These are phyloP conservation scores for Zaprionus tsacasi DNA, from an alignment of 1,140 invertebrate species.

Conservation along the genomic window DNA sequence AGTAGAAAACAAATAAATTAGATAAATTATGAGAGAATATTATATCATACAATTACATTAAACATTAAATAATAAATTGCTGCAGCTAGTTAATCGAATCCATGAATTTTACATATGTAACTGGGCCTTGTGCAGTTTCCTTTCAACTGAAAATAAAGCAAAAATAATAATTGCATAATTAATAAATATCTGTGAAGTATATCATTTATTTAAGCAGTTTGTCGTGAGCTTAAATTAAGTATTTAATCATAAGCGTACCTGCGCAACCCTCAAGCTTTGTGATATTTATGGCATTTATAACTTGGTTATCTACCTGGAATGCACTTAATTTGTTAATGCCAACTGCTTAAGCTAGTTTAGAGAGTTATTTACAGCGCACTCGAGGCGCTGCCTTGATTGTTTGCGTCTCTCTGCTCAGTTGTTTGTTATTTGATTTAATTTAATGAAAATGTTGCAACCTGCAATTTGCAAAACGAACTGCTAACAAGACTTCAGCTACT, in stretches of 20 bases:
- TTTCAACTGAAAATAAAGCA: too few relatives aligned
- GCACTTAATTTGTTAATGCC: constrained; percentile 56
- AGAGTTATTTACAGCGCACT: constrained; percentile 54
- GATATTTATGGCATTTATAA: constrained; percentile 6
- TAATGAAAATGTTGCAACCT: constrained; percentile 83
- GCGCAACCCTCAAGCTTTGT: neutral
- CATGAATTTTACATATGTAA: too few relatives aligned
- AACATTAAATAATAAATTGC: too few relatives aligned
- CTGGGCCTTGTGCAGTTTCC: too few relatives aligned
- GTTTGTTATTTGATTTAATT: constrained; percentile 79
- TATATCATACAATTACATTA: too few relatives aligned
- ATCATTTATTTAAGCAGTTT: too few relatives aligned
- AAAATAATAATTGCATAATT: too few relatives aligned
- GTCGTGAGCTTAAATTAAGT: neutral
- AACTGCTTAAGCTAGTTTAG: constrained; percentile 47
- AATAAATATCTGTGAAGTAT: too few relatives aligned
- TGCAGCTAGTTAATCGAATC: too few relatives aligned
- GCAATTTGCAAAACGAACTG: constrained; percentile 77
- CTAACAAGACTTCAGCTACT: constrained; percentile 64
- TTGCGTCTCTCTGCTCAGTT: constrained; percentile 30
- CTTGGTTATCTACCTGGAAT: constrained; percentile 1
- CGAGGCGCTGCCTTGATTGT: constrained; percentile 53
- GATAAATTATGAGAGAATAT: too few relatives aligned
- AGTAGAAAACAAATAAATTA: too few relatives aligned
- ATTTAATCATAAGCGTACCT: neutral